Evolutionary conservation across 2,797 vertebrate species (phyloP).

Genomic region (Loris lydekkerianus): DNA sequence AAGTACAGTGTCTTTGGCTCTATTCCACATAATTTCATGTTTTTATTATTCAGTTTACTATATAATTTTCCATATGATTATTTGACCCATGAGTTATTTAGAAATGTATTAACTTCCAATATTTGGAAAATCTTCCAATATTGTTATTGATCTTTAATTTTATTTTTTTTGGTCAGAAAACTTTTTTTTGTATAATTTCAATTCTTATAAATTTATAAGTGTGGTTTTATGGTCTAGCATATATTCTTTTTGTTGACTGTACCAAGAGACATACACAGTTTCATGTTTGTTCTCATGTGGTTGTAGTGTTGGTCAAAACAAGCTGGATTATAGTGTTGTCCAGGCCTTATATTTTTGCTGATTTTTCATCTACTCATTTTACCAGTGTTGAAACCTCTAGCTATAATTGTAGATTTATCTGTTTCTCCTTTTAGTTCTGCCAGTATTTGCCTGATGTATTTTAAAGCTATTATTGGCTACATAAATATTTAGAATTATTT

Average conservation of each 20-base stretch:
- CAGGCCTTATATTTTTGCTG: not conserved
- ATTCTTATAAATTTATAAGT: not conserved
- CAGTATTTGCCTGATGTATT: not conserved
- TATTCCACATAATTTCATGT: not conserved
- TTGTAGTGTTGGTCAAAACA: not conserved
- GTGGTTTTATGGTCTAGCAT: not conserved
- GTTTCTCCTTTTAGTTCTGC: not conserved
- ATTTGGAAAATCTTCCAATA: not conserved
- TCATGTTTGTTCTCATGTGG: not conserved
- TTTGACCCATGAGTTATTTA: constrained; percentile 31
- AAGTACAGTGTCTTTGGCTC: not conserved
- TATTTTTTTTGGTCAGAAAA: constrained; percentile 45
- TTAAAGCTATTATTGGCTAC: not conserved
- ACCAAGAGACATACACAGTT: not conserved
- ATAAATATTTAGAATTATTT: constrained; percentile 25
- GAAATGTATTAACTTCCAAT: constrained; percentile 1
- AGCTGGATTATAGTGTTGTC: not conserved
- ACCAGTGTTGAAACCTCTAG: not conserved
- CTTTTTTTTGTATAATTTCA: constrained; percentile 22
- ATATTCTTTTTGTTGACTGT: not conserved
- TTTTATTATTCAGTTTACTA: not conserved
- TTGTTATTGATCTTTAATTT: not conserved
- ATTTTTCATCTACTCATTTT: not conserved
- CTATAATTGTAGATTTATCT: not conserved
- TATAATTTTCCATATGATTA: constrained; percentile 9